A percentile compares a stretch with the other conserved stretches of the same genome.
phyloP scores from a whole-genome alignment of 2,113 vertebrate genomes.

The Nothobranchius furzeri region DNA sequence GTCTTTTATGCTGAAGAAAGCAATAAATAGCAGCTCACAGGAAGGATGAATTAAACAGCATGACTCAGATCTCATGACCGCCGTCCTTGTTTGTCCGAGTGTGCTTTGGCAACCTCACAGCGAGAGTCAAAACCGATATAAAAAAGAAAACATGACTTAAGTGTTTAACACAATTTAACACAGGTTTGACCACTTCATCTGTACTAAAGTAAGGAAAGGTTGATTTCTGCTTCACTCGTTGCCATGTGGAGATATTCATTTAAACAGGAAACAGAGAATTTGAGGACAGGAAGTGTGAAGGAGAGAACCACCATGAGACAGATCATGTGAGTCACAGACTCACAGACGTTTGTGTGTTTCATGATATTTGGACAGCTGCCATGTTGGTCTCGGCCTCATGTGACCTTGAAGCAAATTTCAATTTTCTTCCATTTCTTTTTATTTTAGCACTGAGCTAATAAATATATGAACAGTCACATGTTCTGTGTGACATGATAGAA shows the following conservation, averaged over 20 bases:
- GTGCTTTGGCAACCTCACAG: constrained; percentile 38
- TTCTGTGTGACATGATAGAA: too few species aligned
- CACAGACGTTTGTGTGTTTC: constrained; percentile 34
- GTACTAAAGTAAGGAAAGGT: not conserved
- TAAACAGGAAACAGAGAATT: not conserved
- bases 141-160: not conserved
- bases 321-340: constrained; percentile 46
- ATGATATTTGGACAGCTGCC: constrained; percentile 40
- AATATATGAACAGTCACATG: too few species aligned
- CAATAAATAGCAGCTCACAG: constrained; percentile 23
- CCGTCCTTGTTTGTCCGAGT: constrained; percentile 34
- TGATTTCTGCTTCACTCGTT: not conserved
- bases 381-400: constrained; percentile 14
- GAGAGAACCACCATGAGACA: constrained; percentile 1
- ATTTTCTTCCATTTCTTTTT: too few species aligned
- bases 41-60: constrained; percentile 47
- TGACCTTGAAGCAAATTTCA: constrained; percentile 33
- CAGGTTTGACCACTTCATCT: too few species aligned
- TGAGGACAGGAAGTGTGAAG: not conserved
- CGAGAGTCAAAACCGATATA: not conserved
- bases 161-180: not conserved
- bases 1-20: not conserved
- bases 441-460: too few species aligned
- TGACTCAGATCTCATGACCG: constrained; percentile 69
- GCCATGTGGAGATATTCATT: not conserved